Evolutionary conservation across 1,140 invertebrate genomes (phyloP).

Genomic region (Diabrotica virgifera): DNA sequence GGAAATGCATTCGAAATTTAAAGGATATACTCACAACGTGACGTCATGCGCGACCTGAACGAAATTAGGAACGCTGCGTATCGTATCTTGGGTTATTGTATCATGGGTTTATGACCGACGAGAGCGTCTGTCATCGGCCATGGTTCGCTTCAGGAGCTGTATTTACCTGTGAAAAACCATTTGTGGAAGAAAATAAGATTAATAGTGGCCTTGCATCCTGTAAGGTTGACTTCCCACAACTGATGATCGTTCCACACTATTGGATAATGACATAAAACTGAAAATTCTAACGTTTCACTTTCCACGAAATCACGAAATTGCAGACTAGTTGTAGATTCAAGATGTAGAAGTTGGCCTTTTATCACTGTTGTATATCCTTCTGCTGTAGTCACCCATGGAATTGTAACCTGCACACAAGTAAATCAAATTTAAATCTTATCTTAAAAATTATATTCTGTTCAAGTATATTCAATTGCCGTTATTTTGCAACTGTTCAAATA

Average conservation of each 20-base stretch:
- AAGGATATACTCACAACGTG: no score
- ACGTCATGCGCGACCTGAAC: no score
- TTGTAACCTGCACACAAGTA: slow-evolving; percentile 84
- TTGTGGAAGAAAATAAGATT: slow-evolving; percentile 93
- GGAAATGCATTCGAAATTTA: no score
- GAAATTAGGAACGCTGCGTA: no score
- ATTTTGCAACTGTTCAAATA: no score
- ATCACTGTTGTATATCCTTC: slow-evolving; percentile 85
- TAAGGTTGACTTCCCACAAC: slow-evolving; percentile 85
- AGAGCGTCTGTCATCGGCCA: no score
- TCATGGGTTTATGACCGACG: no score
- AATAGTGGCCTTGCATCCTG: slow-evolving; percentile 89
- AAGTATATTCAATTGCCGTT: no score
- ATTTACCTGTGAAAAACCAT: slow-evolving; percentile 83
- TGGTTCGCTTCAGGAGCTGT: no score
- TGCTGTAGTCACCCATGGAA: slow-evolving; percentile 86
- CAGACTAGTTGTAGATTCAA: slow-evolving; percentile 92
- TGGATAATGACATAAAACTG: slow-evolving; percentile 83
- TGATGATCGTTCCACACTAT: slow-evolving; percentile 93
- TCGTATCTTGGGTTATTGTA: no score
- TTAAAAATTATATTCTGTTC: no score
- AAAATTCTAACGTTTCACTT: slow-evolving; percentile 93
- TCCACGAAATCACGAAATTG: slow-evolving; percentile 88
- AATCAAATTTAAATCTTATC: neutral
- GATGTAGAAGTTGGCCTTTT: slow-evolving; percentile 86